Percentiles rank a stretch among this genome's conserved stretches.
These are phyloP conservation scores for Paradoxurus hermaphroditus DNA, from an alignment of 2,113 vertebrate species.

Conservation along the genomic window DNA sequence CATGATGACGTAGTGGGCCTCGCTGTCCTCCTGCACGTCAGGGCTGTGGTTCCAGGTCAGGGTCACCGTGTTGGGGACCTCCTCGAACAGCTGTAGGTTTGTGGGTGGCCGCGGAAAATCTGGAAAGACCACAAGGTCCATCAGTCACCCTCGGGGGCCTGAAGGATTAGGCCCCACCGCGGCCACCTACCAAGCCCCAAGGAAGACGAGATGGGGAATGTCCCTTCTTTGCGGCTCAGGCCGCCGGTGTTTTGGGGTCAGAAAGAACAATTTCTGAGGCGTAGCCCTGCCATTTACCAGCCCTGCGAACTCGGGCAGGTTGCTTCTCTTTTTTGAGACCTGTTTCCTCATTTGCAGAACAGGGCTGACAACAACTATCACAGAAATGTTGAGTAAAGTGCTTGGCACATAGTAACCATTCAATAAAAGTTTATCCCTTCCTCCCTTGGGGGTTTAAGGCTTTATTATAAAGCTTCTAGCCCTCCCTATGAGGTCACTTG, in stretches of 20 bases:
- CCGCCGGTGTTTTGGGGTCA: not conserved
- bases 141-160: not conserved
- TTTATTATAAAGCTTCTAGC: not conserved
- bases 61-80: slow-evolving; percentile 78
- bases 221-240: not conserved
- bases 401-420: not conserved
- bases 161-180: not conserved
- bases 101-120: slow-evolving; percentile 75
- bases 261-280: not conserved
- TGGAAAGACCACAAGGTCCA: slow-evolving; percentile 21
- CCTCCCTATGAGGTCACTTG: not conserved
- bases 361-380: not conserved
- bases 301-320: not conserved
- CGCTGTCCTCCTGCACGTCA: slow-evolving; percentile 69
- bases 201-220: not conserved
- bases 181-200: not conserved
- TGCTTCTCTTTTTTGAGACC: not conserved
- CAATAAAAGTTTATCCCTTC: slow-evolving; percentile 5
- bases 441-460: not conserved
- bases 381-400: not conserved
- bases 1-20: slow-evolving; percentile 78
- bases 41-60: slow-evolving; percentile 82
- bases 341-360: slow-evolving; percentile 12
- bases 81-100: slow-evolving; percentile 79
- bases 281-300: not conserved